Evolutionary conservation across 2,888 invertebrate species (phyloP), one percentile per base, ranked within the genome.

Genomic region (Dynastes grantii): DNA sequence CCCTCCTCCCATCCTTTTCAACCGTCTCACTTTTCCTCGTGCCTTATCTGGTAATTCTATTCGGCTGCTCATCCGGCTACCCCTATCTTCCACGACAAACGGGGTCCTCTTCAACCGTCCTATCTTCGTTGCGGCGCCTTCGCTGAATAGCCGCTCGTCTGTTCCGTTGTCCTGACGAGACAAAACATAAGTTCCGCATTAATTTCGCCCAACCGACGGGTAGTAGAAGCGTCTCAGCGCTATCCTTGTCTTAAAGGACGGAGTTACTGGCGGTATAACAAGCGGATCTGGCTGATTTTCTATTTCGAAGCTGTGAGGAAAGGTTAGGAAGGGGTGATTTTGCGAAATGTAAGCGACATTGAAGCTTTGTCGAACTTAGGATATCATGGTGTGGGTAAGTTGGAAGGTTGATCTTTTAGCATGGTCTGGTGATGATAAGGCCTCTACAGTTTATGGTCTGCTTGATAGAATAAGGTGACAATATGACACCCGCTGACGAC

Each of bases 171-270:
- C 63, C 29, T 27, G 63, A 63, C 29, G 29, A 11, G 63, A 29
- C 63, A 29, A 63, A 63, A 63, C 63, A 63, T 63, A 63, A 63
- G 63, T 63, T 63, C 63, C 29, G 63, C 63, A 63, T 63, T 63
- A 63, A 63, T 63, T 63, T 29, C 63, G 63, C 9, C 63, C 63
- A 32, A 63, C 32, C 55, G 16, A 22, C 53, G 16, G 22, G 22
- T 22, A 16, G 22, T 58, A 22, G 8, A 5, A 8, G 22, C 55
- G 22, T 58, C 16, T 16, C 53, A 4, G 16, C 53, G n/a, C 53
- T 53, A 53, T 16, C 53, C 55, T 58, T 22, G 55, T 58, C 55
- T 58, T 58, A 58, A 22, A 58, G 16, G 16, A 16, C 22, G 22
- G 55, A 55, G 55, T 1, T 55, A 11, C n/a, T n/a, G 16, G 55